Evolutionary conservation across 1,140 invertebrate genomes (phyloP), one percentile per base, ranked within the genome.

Genomic region (Ceratoteleas bidentatus): DNA sequence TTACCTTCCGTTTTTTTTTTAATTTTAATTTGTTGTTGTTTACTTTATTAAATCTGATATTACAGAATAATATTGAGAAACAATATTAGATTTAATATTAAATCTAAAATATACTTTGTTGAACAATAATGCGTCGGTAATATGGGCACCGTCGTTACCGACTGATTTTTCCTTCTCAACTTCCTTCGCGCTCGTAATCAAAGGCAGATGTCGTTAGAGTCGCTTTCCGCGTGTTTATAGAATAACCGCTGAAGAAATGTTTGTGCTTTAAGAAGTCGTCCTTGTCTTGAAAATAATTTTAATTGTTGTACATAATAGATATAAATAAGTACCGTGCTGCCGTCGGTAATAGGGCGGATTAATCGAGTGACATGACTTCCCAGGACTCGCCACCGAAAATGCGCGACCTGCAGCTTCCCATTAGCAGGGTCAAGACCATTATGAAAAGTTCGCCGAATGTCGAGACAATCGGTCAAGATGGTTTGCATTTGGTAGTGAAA

Each of bases 401-500:
- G 72, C 87, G 88, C 49, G 88, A 92, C 72, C 81, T 91, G 40
- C 90, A 91, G 57, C 87, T 97, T 69, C 95, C 96, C 0, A 89
- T 96, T 72, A 94, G 94, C 16, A 93, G 95, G 78, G 94, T 96
- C 7, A 95, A 94, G 92, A 96, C 95, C 47, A 96, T 97, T 64
- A 97, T 97, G 96, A 96, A 96, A 92, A 96, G 95, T 90, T 96
- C 95, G 2, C 95, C 96, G 38, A 95, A 96, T 85, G 95, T 96
- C 0, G 95, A 96, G 76, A 94, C 93, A 34, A 94, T 97, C 43
- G 94, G 95, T 40, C 94, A 94, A 85, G 95, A 96, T 88, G 94
- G 95, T 11, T 90, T 96, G 14, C 94, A 93, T 88, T 87, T 95
- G 62, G 94, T 95, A 52, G 93, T 94, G 7, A 95, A 94, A 93